Evolutionary conservation across 2,888 invertebrate genomes (phyloP).

Genomic region (Myathropa florea): DNA sequence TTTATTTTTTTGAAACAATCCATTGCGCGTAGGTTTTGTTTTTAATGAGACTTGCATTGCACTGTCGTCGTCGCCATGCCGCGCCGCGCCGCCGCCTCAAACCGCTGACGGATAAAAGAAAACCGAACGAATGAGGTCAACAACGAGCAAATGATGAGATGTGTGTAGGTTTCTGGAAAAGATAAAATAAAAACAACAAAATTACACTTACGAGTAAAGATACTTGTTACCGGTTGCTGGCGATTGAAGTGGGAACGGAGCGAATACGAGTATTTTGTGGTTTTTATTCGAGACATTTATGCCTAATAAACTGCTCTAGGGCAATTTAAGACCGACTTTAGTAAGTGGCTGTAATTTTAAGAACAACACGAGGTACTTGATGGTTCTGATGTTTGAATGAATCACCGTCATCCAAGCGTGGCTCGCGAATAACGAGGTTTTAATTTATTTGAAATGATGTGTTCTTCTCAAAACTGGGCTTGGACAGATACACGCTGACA

Average conservation of each 20-base stretch:
- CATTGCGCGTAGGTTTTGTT: constrained; percentile 33
- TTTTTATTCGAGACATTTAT: neutral
- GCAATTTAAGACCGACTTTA: neutral
- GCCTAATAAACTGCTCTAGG: neutral
- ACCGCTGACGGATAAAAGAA: neutral
- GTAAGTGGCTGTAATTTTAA: constrained; percentile 3
- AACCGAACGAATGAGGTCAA: constrained; percentile 40
- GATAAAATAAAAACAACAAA: neutral
- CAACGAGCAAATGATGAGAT: constrained; percentile 23
- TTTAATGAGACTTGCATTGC: constrained; percentile 30
- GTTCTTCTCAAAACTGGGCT: neutral
- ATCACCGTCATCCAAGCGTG: neutral
- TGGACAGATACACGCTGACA: neutral
- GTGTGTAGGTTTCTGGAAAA: constrained; percentile 33
- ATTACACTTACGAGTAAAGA: neutral
- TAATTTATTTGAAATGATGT: neutral
- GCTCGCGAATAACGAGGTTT: neutral
- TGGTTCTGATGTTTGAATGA: neutral
- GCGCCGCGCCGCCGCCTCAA: neutral
- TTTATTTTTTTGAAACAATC: neutral
- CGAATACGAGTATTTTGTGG: neutral
- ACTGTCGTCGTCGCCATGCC: neutral
- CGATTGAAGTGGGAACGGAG: neutral
- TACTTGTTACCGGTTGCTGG: constrained; percentile 16
- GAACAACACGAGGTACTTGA: neutral